Base-by-base conservation (phyloP, 1,140 invertebrate genomes). In the Armadillidium nasatum region DNA sequence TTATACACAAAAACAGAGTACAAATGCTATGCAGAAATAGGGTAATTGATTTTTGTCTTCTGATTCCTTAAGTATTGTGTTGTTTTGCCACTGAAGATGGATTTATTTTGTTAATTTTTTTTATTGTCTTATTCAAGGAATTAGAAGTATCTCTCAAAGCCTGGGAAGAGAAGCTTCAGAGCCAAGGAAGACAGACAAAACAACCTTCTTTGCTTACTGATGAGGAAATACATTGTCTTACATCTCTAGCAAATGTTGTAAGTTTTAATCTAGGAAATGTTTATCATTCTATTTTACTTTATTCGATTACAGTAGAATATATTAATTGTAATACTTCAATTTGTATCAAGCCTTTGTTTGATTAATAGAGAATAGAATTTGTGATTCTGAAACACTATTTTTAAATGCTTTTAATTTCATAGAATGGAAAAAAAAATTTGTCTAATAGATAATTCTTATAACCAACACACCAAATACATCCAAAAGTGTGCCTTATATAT, bases 1-100 rank as follows among this genome's bases (percentile, higher is more conserved):
- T 98, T 74, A 90, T 96, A 80, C 96, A 98, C 85, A 98, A 98
- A 86, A 98, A 98, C 86, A 88, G 95, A 77, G 95, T 96, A 83
- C 95, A 97, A 86, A 96, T 98, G 92, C 85, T 98, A 6, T 95
- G 92, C 81, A 87, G 95, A 70, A 96, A 97, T 84, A 88, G 94
- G 81, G 90, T 91, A 85, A 85, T n/a, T 3, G 33, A 6, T 33
- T 33, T 33, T 33, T 33, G 33, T 3, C 33, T n/a, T n/a, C n/a
- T n/a, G 33, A 33, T 33, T 33, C 6, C 1, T 33, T 33, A n/a
- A 50, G 15, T 19, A 60, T 60, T 60, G 3, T 19, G 3, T 60
- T 19, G 1, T 60, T 60, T 13, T 60, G 1, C 1, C 2, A 4
- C 50, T 3, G 2, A 60, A 60, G 19, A 60, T 60, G 50, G 11